Base-by-base conservation (phyloP, 2,113 vertebrate species). In the Eira barbara region DNA sequence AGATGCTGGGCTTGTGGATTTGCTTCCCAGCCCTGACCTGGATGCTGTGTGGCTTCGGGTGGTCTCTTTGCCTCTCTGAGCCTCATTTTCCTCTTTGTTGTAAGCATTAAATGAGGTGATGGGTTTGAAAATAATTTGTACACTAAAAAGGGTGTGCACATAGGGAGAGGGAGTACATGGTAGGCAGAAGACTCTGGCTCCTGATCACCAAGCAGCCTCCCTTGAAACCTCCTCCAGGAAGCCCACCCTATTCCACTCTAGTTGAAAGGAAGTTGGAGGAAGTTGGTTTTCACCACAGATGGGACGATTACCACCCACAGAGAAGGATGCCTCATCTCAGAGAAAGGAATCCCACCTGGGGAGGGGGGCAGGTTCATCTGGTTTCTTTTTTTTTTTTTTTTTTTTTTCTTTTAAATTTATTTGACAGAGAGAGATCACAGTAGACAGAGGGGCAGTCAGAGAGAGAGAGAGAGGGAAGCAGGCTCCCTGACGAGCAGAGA, bases 61-160 rank as follows among this genome's bases (percentile, higher is more conserved):
- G 20, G 15, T 89, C 67, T 94, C 84, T 86, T n/a, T 88, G 63
- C 49, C 49, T 97, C 91, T 93, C 83, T 94, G 97, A 91, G 49
- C 55, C 67, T 94, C 39, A 78, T 83, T 86, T 95, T 65, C n/a
- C 21, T 78, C 45, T 39, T 80, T 84, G 20, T 52, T 31, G 21
- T 91, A 57, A 95, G 8, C 49, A 55, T 18, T 63, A 59, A n/a
- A 69, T 76, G 69, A 61, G 47, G 17, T 67, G 47, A 45, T 80
- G 25, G 36, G 15, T 61, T 76, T 76, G 7, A 63, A 45, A 91
- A 61, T 9, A 71, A 67, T 88, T 36, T 79, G 13, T 59, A n/a
- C 91, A 52, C 52, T 81, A 20, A 89, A 71, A 95, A 61, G 49
- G 17, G 20, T 34, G 23, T 81, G 67, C 23, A 39, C 27, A 39